A percentile compares a stretch with the other conserved stretches of the same genome.
Evolutionary conservation across 2,797 vertebrate genomes (phyloP).

Genomic region (Orientallactaga sibirica): DNA sequence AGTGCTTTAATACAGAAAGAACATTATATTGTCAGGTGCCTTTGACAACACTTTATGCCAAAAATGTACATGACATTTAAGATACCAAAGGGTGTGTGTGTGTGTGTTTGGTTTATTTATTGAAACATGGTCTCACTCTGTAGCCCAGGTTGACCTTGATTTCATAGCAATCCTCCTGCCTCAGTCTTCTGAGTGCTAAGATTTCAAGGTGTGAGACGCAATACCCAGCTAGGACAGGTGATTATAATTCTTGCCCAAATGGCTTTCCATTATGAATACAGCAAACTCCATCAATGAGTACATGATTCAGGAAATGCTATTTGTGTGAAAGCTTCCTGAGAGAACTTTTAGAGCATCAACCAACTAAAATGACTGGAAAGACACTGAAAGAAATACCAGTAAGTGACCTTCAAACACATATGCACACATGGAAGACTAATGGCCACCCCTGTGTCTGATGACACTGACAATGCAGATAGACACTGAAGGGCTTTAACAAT

Average conservation of each 20-base stretch:
- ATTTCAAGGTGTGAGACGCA: background rate
- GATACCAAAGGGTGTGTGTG: background rate
- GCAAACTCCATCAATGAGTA: background rate
- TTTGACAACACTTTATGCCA: conserved; percentile 49
- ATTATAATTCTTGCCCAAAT: conserved; percentile 53
- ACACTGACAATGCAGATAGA: background rate
- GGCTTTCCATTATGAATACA: background rate
- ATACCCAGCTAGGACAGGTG: background rate
- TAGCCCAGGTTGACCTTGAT: background rate
- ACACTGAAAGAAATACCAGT: background rate
- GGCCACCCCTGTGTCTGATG: background rate
- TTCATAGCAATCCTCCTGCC: background rate
- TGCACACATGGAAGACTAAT: background rate
- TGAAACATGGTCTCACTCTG: too few species aligned
- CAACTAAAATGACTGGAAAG: conserved; percentile 8
- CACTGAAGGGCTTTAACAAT: background rate
- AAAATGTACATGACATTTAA: conserved; percentile 63
- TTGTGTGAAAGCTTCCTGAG: conserved; percentile 24
- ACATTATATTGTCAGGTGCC: conserved; percentile 34
- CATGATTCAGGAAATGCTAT: conserved; percentile 33
- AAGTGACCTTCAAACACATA: background rate
- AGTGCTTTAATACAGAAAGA: conserved; percentile 46
- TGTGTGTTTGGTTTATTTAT: background rate
- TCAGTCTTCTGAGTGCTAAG: background rate
- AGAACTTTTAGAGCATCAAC: conserved; percentile 41